Conservation (phyloP, 1,140 invertebrate species). For the Colletes latitarsis region DNA sequence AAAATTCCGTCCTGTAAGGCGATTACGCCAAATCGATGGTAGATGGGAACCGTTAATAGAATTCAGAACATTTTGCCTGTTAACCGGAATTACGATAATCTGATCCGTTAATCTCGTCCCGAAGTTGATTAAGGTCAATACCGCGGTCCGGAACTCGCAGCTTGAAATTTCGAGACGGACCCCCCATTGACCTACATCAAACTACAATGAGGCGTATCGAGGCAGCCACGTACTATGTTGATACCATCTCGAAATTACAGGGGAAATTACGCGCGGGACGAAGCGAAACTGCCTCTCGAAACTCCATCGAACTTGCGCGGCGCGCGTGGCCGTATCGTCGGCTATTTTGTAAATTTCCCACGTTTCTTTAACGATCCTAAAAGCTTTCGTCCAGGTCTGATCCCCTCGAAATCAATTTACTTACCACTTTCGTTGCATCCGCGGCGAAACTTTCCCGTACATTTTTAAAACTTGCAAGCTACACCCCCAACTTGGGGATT, state of each 20-base stretch:
- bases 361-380: neutral
- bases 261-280: slow-evolving; percentile 24
- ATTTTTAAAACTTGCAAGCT: too few relatives aligned
- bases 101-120: slow-evolving; percentile 2
- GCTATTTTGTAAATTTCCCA: neutral
- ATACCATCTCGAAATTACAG: slow-evolving; percentile 40
- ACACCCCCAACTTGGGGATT: too few relatives aligned
- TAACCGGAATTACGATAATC: slow-evolving; percentile 31
- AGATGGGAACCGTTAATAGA: slow-evolving; percentile 5
- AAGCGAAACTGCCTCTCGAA: slow-evolving; percentile 17
- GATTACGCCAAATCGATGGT: neutral
- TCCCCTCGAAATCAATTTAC: too few relatives aligned
- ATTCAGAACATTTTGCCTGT: slow-evolving; percentile 16
- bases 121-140: slow-evolving; percentile 38
- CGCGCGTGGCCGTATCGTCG: neutral
- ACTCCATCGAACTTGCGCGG: slow-evolving; percentile 10
- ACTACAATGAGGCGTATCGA: slow-evolving; percentile 29
- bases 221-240: neutral
- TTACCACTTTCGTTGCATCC: too few relatives aligned
- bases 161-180: slow-evolving; percentile 30
- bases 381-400: too few relatives aligned
- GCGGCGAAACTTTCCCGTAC: too few relatives aligned
- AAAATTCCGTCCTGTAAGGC: neutral
- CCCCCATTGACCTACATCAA: slow-evolving; percentile 31
- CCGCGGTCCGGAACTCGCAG: neutral